Percentiles rank a stretch among this genome's conserved stretches.
These are phyloP conservation scores for Acromyrmex echinatior DNA, from an alignment of 1,140 invertebrate genomes.

Conservation along the genomic window DNA sequence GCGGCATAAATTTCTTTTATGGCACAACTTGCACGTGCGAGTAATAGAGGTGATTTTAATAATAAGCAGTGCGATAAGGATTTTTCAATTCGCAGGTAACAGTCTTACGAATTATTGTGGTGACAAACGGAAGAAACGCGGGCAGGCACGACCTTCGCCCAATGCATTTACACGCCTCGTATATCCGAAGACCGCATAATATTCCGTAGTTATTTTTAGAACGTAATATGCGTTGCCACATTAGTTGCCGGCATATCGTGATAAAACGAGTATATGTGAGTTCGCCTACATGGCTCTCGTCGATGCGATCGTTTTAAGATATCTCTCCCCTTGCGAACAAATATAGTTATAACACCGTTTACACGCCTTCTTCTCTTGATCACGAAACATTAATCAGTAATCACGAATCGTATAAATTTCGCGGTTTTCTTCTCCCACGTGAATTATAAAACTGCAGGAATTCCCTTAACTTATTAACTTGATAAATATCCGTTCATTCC, in stretches of 20 bases:
- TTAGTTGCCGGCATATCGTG: constrained; percentile 36
- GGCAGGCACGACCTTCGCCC: not conserved
- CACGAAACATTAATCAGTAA: constrained; percentile 14
- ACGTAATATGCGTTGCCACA: constrained; percentile 3
- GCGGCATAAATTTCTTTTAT: not conserved
- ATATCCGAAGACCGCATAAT: constrained; percentile 17
- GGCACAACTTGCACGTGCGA: not conserved
- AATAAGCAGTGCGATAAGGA: not conserved
- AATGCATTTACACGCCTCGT: not conserved
- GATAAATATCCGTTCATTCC: no score
- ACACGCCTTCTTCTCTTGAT: constrained; percentile 5
- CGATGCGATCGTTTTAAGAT: constrained; percentile 38
- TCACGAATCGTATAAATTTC: not conserved
- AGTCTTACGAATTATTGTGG: not conserved
- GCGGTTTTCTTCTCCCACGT: no score
- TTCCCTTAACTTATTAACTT: not conserved
- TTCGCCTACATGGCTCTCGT: constrained; percentile 4
- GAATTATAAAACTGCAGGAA: no score
- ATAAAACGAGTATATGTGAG: constrained; percentile 40
- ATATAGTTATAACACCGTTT: constrained; percentile 41
- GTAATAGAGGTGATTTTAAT: not conserved
- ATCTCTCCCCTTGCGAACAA: not conserved
- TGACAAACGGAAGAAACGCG: constrained; percentile 18
- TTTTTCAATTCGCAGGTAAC: not conserved
- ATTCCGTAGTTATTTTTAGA: constrained; percentile 43